Evolutionary conservation across 2,888 invertebrate species (phyloP), one percentile per base, ranked within the genome.

Genomic region (Yponomeuta evonymella): DNA sequence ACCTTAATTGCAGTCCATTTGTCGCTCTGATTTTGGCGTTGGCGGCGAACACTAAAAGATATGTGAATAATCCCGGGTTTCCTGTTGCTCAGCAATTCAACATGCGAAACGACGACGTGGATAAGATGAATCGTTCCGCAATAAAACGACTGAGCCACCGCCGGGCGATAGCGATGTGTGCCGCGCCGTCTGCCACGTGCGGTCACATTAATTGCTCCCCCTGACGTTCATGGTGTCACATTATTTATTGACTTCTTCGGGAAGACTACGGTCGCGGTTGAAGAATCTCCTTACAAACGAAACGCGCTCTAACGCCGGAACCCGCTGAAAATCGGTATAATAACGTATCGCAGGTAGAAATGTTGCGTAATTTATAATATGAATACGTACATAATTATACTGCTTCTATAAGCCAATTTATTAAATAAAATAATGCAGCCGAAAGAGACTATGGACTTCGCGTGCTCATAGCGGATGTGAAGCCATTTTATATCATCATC

Each of bases 41-140:
- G 64, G 15, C 51, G 51, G 2, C 12, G 64, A 30, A 30, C 64
- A 30, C 23, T 64, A 29, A 67, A 36, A 36, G 67, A 67, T 43
- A 43, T 67, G 67, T 67, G 67, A 67, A 67, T 67, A 67, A n/a
- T 36, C 36, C 68, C 69, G 69, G 51, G 51, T 65, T 71, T 70
- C 67, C 70, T 70, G 70, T 69, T 69, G 63, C 67, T 67, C 48
- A 64, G 62, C 65, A 68, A 69, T 66, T 65, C 66, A 58, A 67
- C 67, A 43, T 43, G 67, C 67, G 67, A 67, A 67, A 67, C 36
- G 70, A 70, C 51, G 64, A 36, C 63, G 73, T 75, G 51, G 76
- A 73, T 75, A 78, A 80, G 77, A 79, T 76, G 76, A 77, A 79
- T 76, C 69, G 74, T 72, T 73, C 73, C 73, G 75, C 76, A 79